phyloP scores from a whole-genome alignment of 2,888 invertebrate genomes.

The Lamellibrachia satsuma region DNA sequence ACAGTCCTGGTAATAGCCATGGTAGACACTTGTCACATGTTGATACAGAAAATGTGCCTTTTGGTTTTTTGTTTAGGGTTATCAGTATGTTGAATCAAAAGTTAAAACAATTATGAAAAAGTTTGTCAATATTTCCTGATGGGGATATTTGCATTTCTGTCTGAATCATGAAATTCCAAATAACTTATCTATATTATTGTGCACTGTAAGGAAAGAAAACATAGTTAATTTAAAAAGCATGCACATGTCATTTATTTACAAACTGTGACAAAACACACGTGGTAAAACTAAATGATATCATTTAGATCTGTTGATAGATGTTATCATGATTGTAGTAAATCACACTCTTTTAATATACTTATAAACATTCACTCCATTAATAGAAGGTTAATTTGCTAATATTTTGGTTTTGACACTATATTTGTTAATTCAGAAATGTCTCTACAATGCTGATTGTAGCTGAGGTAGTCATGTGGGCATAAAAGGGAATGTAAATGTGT shows the following conservation, averaged over 20 bases:
- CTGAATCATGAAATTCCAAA: not conserved
- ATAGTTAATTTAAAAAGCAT: not conserved
- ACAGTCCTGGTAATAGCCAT: not conserved
- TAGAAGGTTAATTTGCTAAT: too few relatives aligned
- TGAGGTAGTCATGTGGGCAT: not conserved
- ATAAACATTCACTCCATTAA: too few relatives aligned
- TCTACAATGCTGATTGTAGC: not conserved
- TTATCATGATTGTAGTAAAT: not conserved
- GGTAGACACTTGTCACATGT: not conserved
- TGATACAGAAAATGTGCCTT: not conserved
- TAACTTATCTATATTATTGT: not conserved
- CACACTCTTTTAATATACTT: not conserved
- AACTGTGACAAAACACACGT: not conserved
- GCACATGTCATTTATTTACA: not conserved
- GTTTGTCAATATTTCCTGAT: too few relatives aligned
- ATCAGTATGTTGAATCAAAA: not conserved
- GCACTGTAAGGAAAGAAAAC: not conserved
- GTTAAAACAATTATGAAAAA: not conserved
- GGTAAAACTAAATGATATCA: not conserved
- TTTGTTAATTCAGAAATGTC: not conserved
- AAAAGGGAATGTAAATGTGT: not conserved
- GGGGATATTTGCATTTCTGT: too few relatives aligned
- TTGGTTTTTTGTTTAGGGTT: not conserved
- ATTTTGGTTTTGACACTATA: not conserved
- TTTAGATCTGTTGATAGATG: not conserved